Conservation (phyloP, 2,888 invertebrate genomes). For the Leptopilina syphax region DNA sequence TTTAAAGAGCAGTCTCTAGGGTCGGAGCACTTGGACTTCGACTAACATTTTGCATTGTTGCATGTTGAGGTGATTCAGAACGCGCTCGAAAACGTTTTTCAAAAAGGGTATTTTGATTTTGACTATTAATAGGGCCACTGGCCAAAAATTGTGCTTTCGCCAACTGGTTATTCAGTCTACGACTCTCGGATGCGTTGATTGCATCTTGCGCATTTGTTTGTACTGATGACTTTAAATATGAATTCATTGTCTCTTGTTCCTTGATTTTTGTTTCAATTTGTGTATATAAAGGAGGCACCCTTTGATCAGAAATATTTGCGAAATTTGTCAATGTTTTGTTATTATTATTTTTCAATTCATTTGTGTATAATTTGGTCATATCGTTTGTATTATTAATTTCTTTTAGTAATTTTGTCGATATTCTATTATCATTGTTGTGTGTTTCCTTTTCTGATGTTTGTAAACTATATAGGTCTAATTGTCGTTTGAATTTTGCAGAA, state of each 20-base stretch:
- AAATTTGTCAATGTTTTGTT: slow-evolving; percentile 41
- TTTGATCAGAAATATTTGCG: slow-evolving; percentile 38
- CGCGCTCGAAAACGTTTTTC: slow-evolving; percentile 70
- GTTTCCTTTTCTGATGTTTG: slow-evolving; percentile 15
- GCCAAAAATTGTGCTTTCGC: slow-evolving; percentile 73
- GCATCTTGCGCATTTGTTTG: slow-evolving; percentile 39
- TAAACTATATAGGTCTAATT: slow-evolving; percentile 60
- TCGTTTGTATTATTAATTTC: slow-evolving; percentile 45
- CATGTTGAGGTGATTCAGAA: slow-evolving; percentile 72
- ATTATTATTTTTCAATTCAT: slow-evolving; percentile 34
- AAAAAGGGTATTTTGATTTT: slow-evolving; percentile 60
- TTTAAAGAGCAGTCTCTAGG: slow-evolving; percentile 73
- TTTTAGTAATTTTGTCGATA: slow-evolving; percentile 23
- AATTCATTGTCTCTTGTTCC: slow-evolving; percentile 41
- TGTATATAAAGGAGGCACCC: slow-evolving; percentile 51
- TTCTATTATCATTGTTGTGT: slow-evolving; percentile 17
- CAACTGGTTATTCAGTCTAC: slow-evolving; percentile 70
- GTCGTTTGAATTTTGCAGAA: slow-evolving; percentile 63
- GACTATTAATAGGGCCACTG: slow-evolving; percentile 57
- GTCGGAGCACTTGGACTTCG: slow-evolving; percentile 74
- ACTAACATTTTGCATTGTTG: slow-evolving; percentile 64
- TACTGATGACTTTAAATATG: slow-evolving; percentile 48
- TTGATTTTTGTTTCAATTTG: slow-evolving; percentile 45
- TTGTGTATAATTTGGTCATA: slow-evolving; percentile 4
- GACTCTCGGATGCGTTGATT: slow-evolving; percentile 65